A percentile compares a stretch with the other conserved stretches of the same genome.
These are phyloP conservation scores for Stratiomys singularior DNA, from an alignment of 2,888 invertebrate species.

Conservation along the genomic window DNA sequence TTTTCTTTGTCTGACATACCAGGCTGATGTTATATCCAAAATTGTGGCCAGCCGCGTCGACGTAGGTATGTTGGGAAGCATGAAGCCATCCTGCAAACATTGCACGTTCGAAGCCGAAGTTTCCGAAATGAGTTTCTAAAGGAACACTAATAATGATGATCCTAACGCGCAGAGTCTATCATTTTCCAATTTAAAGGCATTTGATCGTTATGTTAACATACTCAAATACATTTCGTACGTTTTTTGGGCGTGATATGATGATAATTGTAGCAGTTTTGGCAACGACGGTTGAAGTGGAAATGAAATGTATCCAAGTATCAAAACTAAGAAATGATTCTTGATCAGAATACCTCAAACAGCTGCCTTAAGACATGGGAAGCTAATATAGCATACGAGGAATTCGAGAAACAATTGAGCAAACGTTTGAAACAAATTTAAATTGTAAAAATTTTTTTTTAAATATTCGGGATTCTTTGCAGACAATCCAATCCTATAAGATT, in stretches of 20 bases:
- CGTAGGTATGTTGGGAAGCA: neutral
- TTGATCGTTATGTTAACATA: conserved; percentile 34
- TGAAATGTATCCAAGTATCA: no score
- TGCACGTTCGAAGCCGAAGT: neutral
- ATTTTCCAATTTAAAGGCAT: conserved; percentile 51
- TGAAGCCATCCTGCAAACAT: neutral
- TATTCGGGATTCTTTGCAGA: no score
- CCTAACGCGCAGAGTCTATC: conserved; percentile 50
- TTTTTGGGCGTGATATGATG: neutral
- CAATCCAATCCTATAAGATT: no score
- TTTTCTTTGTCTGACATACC: neutral
- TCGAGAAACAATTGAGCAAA: no score
- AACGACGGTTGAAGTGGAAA: no score
- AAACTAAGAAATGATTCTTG: no score
- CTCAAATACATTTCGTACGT: neutral
- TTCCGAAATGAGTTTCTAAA: neutral
- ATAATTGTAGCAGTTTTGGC: no score
- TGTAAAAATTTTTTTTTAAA: no score
- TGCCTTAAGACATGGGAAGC: no score
- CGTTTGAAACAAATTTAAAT: no score
- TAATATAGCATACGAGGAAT: no score
- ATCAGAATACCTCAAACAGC: no score
- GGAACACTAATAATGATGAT: conserved; percentile 50
- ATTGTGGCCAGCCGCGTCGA: neutral
- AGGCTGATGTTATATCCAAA: neutral